Evolutionary conservation across 2,113 vertebrate genomes (phyloP), one percentile per base, ranked within the genome.

Genomic region (Hiodon alosoides): DNA sequence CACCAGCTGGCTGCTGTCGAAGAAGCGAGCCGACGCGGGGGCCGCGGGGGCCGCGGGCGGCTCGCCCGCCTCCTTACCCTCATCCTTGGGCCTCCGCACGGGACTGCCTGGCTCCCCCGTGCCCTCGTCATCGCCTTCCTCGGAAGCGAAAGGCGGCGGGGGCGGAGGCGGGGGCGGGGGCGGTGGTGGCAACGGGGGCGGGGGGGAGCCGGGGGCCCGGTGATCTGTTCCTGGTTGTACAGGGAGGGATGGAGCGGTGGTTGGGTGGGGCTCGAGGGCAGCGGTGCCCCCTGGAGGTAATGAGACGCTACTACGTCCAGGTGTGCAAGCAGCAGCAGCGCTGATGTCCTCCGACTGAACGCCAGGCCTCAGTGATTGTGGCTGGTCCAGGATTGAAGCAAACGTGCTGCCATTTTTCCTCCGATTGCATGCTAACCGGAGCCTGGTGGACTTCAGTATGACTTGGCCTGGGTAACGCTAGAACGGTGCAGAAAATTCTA

Each of bases 391-490:
- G 54, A 4, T 53, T 0, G 84, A 46, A 80, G 77, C 83, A 85
- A 71, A 66, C 5, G 11, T 77, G 78, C 80, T 70, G 72, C 72
- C 82, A 9, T 80, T 85, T 82, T 87, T 94, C 87, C 91, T 94
- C 82, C 91, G 88, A 14, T 85, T 72, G 48, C 87, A 91, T 73
- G 91, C 85, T 78, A 94, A 83, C 0, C 92, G 92, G 74, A 95
- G 79, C 60, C 96, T 92, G 54, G 94, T 93, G 81, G 96, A 96
- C 88, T 96, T 98, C 77, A 99, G 91, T 65, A 94, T 94, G 82
- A 98, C 94, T 87, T 99, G 97, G 48, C 97, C 96, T 2, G 97
- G 95, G 75, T 97, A 95, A 13, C 92, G 93, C 96, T 99, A 82
- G 71, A 78, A 11, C 53, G 16, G 13, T 58, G 48, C 4, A 66